Evolutionary conservation across 1,140 invertebrate species (phyloP).

Genomic region (Palaemon carinicauda): DNA sequence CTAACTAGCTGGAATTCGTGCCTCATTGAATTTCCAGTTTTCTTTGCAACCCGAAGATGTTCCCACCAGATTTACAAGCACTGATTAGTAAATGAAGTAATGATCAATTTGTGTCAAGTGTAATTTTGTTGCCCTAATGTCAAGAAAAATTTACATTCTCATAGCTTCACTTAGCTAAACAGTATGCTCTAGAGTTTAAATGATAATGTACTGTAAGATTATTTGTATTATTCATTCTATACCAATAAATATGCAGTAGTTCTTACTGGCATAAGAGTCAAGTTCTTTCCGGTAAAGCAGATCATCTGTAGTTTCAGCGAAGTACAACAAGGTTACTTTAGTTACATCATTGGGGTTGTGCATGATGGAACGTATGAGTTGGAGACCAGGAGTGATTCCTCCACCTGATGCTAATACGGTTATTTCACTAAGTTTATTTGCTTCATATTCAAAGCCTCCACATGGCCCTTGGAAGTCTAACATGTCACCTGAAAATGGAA

Average conservation of each 20-base stretch:
- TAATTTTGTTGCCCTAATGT: no score
- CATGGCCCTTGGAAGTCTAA: conserved; percentile 57
- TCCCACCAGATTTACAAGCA: no score
- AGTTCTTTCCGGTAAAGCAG: conserved; percentile 54
- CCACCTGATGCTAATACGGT: conserved; percentile 48
- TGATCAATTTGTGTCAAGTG: no score
- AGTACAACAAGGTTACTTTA: conserved; percentile 45
- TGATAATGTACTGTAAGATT: no score
- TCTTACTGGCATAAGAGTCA: conserved; percentile 37
- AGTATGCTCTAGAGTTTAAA: no score
- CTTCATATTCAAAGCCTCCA: conserved; percentile 57
- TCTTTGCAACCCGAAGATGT: no score
- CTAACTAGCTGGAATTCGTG: no score
- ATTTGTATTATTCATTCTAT: not conserved
- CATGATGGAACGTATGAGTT: conserved; percentile 45
- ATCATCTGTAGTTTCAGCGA: conserved; percentile 34
- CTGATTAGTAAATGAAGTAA: no score
- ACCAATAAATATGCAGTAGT: not conserved
- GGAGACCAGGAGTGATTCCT: conserved; percentile 57
- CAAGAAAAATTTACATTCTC: no score
- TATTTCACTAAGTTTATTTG: conserved; percentile 37
- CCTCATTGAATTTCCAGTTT: no score
- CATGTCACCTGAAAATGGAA: conserved; percentile 30
- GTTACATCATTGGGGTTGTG: conserved; percentile 36
- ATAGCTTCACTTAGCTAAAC: no score